phyloP scores from a whole-genome alignment of 2,888 invertebrate species.

The Leuctra nigra region DNA sequence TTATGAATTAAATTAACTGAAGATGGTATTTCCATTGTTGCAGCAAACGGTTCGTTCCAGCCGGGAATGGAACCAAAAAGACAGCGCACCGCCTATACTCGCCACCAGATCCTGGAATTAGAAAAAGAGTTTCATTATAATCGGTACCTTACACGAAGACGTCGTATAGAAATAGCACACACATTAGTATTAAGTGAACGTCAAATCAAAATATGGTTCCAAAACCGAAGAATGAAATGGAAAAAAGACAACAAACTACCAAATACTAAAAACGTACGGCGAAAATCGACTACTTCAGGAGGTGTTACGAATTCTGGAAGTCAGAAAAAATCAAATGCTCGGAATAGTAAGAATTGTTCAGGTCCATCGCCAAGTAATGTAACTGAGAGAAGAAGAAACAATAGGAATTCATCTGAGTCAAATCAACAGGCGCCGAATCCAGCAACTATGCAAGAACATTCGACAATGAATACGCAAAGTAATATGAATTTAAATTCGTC shows the following conservation, averaged over 20 bases:
- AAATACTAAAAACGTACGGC: constrained; percentile 71
- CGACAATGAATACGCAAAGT: neutral
- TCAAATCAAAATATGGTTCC: constrained; percentile 88
- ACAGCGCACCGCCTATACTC: constrained; percentile 94
- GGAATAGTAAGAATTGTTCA: constrained; percentile 34
- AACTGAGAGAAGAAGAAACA: constrained; percentile 46
- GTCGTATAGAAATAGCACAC: constrained; percentile 96
- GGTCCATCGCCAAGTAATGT: constrained; percentile 44
- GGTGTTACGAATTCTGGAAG: constrained; percentile 50
- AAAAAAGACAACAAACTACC: constrained; percentile 85
- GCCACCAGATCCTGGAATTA: constrained; percentile 94
- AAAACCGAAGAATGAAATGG: constrained; percentile 79
- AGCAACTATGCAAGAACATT: no score
- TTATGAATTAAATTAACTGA: no score
- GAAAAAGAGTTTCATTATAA: constrained; percentile 98
- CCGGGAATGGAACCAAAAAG: constrained; percentile 94
- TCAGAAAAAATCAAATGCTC: constrained; percentile 33
- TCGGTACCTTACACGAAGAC: constrained; percentile 87
- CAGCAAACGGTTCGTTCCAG: constrained; percentile 82
- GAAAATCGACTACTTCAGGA: constrained; percentile 71
- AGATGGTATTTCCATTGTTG: no score
- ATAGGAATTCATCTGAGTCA: constrained; percentile 30
- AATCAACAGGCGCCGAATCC: constrained; percentile 41
- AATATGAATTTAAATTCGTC: constrained; percentile 14
- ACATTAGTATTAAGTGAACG: constrained; percentile 86